A percentile compares a stretch with the other conserved stretches of the same genome.
Conservation (phyloP, 2,113 vertebrate genomes). For the Marmota flaviventris region DNA sequence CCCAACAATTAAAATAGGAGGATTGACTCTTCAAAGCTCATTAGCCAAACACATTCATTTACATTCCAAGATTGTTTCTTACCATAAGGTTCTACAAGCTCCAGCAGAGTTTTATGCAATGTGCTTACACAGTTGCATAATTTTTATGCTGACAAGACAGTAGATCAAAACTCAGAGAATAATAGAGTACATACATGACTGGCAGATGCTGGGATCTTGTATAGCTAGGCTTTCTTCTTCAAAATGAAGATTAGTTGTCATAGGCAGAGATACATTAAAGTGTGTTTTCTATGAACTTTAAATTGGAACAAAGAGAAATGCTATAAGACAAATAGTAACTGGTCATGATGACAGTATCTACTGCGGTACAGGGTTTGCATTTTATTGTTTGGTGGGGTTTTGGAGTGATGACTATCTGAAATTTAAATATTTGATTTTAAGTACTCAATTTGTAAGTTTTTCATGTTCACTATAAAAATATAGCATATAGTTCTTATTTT, state of each 20-base stretch:
- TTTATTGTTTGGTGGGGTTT: not conserved
- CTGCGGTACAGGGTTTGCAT: not conserved
- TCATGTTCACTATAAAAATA: not conserved
- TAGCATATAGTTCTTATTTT: conserved; percentile 62
- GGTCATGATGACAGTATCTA: not conserved
- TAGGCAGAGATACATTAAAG: not conserved
- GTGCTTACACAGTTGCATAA: conserved; percentile 43
- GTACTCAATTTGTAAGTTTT: not conserved
- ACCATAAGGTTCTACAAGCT: conserved; percentile 23
- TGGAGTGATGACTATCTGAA: not conserved
- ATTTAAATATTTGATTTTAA: conserved; percentile 41
- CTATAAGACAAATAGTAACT: not conserved
- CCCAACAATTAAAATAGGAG: conserved; percentile 70
- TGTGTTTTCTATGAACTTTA: not conserved
- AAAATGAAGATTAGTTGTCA: not conserved
- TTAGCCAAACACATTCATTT: conserved; percentile 67
- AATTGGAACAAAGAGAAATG: not conserved
- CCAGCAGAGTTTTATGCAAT: conserved; percentile 45
- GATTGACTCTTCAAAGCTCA: conserved; percentile 53
- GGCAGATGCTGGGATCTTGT: conserved; percentile 22
- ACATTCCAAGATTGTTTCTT: conserved; percentile 42
- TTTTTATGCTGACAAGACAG: conserved; percentile 73
- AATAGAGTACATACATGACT: not conserved
- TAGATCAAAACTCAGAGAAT: conserved; percentile 64
- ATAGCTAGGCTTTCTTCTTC: not conserved